Base-by-base conservation (phyloP, 2,888 invertebrate genomes). In the Ariolimax columbianus region DNA sequence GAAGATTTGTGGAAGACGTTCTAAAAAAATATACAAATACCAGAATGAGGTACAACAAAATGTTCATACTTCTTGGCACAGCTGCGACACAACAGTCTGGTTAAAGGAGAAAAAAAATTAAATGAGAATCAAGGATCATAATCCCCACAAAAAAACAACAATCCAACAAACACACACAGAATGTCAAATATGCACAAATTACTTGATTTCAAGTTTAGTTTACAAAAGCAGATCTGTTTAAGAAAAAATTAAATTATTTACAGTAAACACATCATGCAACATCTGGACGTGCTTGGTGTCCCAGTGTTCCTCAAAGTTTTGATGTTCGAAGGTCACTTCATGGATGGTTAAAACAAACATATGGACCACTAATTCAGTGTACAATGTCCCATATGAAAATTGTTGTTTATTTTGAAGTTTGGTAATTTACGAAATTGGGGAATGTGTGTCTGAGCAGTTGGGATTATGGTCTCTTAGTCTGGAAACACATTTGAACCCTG, bases 21-120 rank as follows among this genome's bases (percentile, higher is more conserved):
- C 55, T 11, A 19, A 14, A n/a, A 63, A 63, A 23, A 63, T 63
- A 63, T 63, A 26, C 23, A n/a, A 4, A 63, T n/a, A 63, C n/a
- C n/a, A n/a, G n/a, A 63, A n/a, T 63, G 6, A 63, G 59, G 66
- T 66, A 66, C 9, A 66, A 68, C 23, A 79, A 43, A 66, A 66
- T 17, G 33, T 19, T 63, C 79, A 68, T 79, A 79, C 79, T 79
- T 79, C 79, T 68, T 79, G 79, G 79, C 79, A 79, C 30, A 79
- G 66, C 79, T 79, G 79, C 1, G 63, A 19, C 30, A 79, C 30
- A 68, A 79, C 43, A 79, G 66, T 79, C 79, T 79, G 66, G 79
- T 79, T 63, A 23, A 63, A 47, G 51, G 40, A 33, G 63, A 78
- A 79, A 66, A 30, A 68, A 66, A 77, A 51, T 38, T 0, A 36